Base-by-base conservation (phyloP, 92 coral and sea anemone genomes). In the Siderastrea radians region DNA sequence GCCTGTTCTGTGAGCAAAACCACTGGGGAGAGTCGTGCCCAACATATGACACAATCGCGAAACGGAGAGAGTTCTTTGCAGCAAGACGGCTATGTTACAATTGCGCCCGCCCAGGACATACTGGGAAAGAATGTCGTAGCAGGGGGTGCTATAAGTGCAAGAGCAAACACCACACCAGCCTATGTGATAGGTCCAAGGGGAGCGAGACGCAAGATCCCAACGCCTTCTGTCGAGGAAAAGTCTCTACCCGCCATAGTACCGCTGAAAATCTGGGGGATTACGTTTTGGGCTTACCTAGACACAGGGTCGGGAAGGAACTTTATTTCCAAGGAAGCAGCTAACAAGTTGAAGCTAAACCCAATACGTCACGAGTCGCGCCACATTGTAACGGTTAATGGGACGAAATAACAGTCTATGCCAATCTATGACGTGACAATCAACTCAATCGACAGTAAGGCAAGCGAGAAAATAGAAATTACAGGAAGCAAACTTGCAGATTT, bases 241-340 rank as follows among this genome's bases (percentile, higher is more conserved):
- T 74, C 84, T 7, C 77, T 86, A 62, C 94, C 94, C 68, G 89
- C 96, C 11, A 90, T 93, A 5, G 74, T 93, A 8, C 93, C 96
- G 51, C 48, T 93, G 67, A 83, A 83, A 44, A 68, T 90, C 26
- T 17, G 87, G 4, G 88, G 90, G 16, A 52, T 3, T 8, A 84
- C 86, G 4, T 82, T 90, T 19, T 93, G 93, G 94, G 96, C 90
- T 0, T 87, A 87, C 49, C 72, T 91, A 70, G 89, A 91, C 74
- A 94, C 92, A 4, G 94, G 94, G 74, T 90, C 92, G 19, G 92
- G 96, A 48, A 87, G 92, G 55, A 90, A 90, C 81, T 93, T 90
- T 55, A 84, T 90, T 5, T 90, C 94, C 8, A 51, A 57, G 14
- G 90, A 84, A 19, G 94, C 92, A 17, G 79, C 50, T 7, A 74